Evolutionary conservation across 2,113 vertebrate genomes (phyloP), one percentile per base, ranked within the genome.

Genomic region (Clarias batrachus): DNA sequence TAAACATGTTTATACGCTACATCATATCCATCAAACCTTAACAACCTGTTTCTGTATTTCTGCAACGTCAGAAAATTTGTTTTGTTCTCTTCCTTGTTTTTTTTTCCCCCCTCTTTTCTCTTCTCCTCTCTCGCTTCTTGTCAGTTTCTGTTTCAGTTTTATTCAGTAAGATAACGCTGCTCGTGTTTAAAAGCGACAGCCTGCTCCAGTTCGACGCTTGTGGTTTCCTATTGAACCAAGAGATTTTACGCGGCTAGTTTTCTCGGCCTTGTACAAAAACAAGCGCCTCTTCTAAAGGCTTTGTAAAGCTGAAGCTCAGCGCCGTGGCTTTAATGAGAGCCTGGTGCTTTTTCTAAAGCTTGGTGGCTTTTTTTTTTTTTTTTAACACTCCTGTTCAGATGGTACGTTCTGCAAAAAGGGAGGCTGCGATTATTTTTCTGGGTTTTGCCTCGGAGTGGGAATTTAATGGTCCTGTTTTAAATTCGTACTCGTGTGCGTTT

Each of bases 151-250:
- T 78, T 48, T 78, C 60, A 16, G 2, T 54, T 68, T 79, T n/a
- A 16, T 54, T 27, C 25, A 5, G 37, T 56, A 10, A 12, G 48
- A 68, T 70, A 70, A 56, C 30, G n/a, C 62, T 12, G 23, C 33
- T 65, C 56, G 63, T 65, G n/a, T 37, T 56, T 27, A 52, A 23
- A 48, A 3, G 16, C 81, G 54, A 3, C 81, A 83, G 48, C 65
- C 62, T 6, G 81, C 37, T 68, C 5, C 78, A 33, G 16, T 60
- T 33, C n/a, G 37, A 63, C 1, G 62, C 81, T 68, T 70, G 81
- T 83, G 63, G 81, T 83, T 83, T 83, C 81, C 81, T 70, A 27
- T 83, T 83, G 82, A 33, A 83, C 33, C 9, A 8, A 62, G 57
- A 25, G 21, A 81, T 21, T 30, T 62, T 37, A 14, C 57, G 13